Conservation (phyloP, 2,113 vertebrate species). For the Psettodes erumei region DNA sequence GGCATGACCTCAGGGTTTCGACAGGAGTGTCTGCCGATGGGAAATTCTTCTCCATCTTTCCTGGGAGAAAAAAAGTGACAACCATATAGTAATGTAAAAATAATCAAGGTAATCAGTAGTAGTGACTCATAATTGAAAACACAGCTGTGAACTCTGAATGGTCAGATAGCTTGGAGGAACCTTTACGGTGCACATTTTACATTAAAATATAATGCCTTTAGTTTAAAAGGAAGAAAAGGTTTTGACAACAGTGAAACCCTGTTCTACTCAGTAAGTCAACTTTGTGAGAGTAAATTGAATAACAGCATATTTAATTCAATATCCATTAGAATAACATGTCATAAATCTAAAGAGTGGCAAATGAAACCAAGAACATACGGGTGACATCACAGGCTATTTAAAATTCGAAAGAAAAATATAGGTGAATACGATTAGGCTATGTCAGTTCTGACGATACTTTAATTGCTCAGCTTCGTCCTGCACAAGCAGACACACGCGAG, state of each 20-base stretch:
- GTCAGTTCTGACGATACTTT: neutral
- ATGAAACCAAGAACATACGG: neutral
- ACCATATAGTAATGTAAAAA: neutral
- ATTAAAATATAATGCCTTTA: slow-evolving; percentile 9
- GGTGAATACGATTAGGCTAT: neutral
- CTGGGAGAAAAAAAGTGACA: slow-evolving; percentile 32
- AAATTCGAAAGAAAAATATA: neutral
- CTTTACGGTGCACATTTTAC: neutral
- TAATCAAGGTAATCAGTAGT: neutral
- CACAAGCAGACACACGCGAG: neutral
- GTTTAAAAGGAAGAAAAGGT: neutral
- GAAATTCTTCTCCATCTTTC: slow-evolving; percentile 57
- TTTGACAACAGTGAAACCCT: neutral
- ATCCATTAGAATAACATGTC: neutral
- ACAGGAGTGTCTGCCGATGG: slow-evolving; percentile 28
- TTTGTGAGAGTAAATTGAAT: neutral
- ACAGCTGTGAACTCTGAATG: neutral
- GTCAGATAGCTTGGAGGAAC: neutral
- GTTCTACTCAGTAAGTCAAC: neutral
- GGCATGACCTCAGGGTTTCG: slow-evolving; percentile 33
- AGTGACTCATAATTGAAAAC: neutral
- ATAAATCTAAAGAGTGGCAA: neutral
- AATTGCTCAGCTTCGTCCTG: neutral
- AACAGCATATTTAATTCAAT: neutral
- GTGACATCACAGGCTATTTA: neutral